These are phyloP conservation scores for Drosophila yooni DNA, from an alignment of 2,888 invertebrate species.

Conservation along the genomic window DNA sequence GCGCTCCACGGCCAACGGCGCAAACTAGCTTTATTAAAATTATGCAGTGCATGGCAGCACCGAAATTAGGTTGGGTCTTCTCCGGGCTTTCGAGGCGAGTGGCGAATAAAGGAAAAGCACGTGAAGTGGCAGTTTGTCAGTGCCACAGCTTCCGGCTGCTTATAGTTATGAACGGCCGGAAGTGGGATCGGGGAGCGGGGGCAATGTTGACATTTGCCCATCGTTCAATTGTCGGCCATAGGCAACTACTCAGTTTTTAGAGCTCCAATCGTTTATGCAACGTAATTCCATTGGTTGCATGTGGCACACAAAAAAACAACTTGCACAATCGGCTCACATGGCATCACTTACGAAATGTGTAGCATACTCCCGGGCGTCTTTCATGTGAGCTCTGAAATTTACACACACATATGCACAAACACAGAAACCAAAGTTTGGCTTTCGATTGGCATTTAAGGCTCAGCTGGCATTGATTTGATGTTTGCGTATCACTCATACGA, in stretches of 20 bases:
- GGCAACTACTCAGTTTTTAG: slow-evolving; percentile 16
- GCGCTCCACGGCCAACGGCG: slow-evolving; percentile 19
- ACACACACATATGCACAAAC: slow-evolving; percentile 17
- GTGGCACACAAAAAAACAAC: slow-evolving; percentile 8
- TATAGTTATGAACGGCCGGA: slow-evolving; percentile 31
- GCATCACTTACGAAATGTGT: slow-evolving; percentile 29
- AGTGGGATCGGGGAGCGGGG: neutral
- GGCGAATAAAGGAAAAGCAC: slow-evolving; percentile 45
- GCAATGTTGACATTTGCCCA: slow-evolving; percentile 61
- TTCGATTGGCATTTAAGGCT: slow-evolving; percentile 49
- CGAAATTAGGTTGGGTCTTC: slow-evolving; percentile 58
- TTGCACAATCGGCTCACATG: slow-evolving; percentile 30
- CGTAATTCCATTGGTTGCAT: slow-evolving; percentile 41
- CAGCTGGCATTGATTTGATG: slow-evolving; percentile 59
- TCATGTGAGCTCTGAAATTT: slow-evolving; percentile 36
- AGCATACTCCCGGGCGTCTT: slow-evolving; percentile 33
- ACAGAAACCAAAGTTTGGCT: slow-evolving; percentile 37
- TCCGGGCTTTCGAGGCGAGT: slow-evolving; percentile 11
- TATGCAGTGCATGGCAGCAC: slow-evolving; percentile 59
- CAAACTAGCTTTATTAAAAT: slow-evolving; percentile 70
- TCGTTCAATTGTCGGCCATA: slow-evolving; percentile 51
- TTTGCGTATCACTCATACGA: slow-evolving; percentile 47
- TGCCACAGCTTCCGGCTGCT: slow-evolving; percentile 54
- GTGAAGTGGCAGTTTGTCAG: slow-evolving; percentile 63
- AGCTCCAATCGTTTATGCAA: slow-evolving; percentile 33